Evolutionary conservation across 2,888 invertebrate genomes (phyloP).

Genomic region (Ephialtes manifestator): DNA sequence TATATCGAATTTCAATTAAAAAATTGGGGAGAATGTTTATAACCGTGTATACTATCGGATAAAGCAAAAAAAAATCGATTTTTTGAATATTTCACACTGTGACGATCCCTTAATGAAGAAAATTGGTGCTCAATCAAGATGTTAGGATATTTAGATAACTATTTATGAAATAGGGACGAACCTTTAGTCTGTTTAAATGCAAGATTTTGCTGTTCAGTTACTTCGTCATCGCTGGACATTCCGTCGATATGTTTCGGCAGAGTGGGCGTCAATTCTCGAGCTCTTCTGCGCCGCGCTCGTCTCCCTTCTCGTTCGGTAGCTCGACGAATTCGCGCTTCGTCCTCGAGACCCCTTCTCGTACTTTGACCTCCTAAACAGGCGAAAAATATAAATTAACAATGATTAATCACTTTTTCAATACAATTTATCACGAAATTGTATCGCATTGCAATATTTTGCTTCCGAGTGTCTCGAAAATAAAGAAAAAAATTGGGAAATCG

Average conservation of each 20-base stretch:
- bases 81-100: no score
- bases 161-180: slow-evolving; percentile 66
- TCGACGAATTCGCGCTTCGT: slow-evolving; percentile 92
- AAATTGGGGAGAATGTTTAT: no score
- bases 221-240: slow-evolving; percentile 98
- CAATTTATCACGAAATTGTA: not conserved
- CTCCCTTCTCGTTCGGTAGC: slow-evolving; percentile 97
- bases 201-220: slow-evolving; percentile 93
- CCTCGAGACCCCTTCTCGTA: slow-evolving; percentile 86
- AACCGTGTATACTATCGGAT: no score
- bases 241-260: slow-evolving; percentile 93
- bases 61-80: no score
- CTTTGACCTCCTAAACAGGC: slow-evolving; percentile 80
- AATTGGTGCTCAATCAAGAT: not conserved
- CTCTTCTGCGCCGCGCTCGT: slow-evolving; percentile 93
- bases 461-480: slow-evolving; percentile 19
- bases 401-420: not conserved
- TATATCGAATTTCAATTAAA: no score
- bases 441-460: not conserved
- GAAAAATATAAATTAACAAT: slow-evolving; percentile 27
- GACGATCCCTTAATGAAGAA: no score
- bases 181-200: slow-evolving; percentile 89
- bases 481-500: slow-evolving; percentile 21
- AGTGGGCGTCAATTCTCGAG: slow-evolving; percentile 90
- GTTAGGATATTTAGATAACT: not conserved